Conservation (phyloP, 2,113 vertebrate species). For the Hippocampus mohnikei region DNA sequence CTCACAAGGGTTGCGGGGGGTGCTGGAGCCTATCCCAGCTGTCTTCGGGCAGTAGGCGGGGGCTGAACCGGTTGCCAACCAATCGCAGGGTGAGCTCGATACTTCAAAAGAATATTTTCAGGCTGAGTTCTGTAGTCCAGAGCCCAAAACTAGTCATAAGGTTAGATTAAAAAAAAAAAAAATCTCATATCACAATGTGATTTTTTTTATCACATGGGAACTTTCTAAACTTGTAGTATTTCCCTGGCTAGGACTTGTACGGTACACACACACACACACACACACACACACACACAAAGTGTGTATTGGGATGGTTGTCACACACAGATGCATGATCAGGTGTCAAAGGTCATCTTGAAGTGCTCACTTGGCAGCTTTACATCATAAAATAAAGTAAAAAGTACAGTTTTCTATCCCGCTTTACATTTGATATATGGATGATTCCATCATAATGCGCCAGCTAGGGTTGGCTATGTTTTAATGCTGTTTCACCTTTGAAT, state of each 20-base stretch:
- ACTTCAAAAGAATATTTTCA: constrained; percentile 5
- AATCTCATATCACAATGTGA: background rate
- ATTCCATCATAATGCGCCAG: background rate
- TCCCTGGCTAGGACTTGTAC: background rate
- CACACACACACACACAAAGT: too few species aligned
- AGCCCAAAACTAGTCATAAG: background rate
- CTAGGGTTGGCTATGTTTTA: background rate
- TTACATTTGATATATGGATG: background rate
- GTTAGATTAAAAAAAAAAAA: too few species aligned
- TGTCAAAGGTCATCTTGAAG: too few species aligned
- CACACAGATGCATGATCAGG: too few species aligned
- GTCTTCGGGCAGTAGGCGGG: too few species aligned
- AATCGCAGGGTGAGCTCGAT: background rate
- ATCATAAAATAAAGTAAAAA: background rate
- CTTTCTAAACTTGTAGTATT: background rate
- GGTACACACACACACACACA: too few species aligned
- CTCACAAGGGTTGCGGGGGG: too few species aligned
- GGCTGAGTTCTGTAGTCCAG: background rate
- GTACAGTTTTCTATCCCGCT: background rate
- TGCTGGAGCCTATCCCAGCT: too few species aligned
- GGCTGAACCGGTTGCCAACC: too few species aligned
- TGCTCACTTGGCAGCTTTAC: too few species aligned
- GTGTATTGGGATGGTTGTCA: too few species aligned
- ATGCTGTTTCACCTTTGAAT: constrained; percentile 22
- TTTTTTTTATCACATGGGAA: background rate